These are phyloP conservation scores for Lochmaea crataegi DNA, from an alignment of 2,888 invertebrate species.

Conservation along the genomic window DNA sequence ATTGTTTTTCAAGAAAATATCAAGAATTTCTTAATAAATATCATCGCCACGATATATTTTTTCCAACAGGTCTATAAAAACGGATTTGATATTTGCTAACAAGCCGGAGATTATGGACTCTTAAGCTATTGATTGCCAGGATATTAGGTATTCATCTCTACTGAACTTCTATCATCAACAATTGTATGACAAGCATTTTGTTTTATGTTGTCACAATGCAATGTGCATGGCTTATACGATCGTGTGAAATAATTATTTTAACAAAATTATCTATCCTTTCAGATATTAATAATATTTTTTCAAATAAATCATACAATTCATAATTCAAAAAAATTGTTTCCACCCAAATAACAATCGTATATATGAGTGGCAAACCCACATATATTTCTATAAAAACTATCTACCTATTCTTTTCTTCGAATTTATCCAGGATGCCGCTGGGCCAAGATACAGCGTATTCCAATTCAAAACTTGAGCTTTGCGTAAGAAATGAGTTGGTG, in stretches of 20 bases:
- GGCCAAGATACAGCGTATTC: constrained; percentile 29
- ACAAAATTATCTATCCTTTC: too few species aligned
- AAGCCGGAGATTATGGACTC: constrained; percentile 45
- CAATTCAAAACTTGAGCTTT: constrained; percentile 28
- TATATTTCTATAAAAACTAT: constrained; percentile 19
- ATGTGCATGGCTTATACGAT: background rate
- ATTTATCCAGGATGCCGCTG: constrained; percentile 10
- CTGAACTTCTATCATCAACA: constrained; percentile 39
- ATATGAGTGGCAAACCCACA: background rate
- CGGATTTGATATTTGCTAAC: constrained; percentile 46
- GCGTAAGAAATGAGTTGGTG: constrained; percentile 30
- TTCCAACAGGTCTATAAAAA: constrained; percentile 33
- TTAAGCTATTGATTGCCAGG: constrained; percentile 47
- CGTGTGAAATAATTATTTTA: background rate
- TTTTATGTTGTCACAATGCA: background rate
- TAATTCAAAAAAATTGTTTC: background rate
- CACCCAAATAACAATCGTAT: background rate
- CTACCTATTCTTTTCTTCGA: constrained; percentile 5
- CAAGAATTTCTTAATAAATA: too few species aligned
- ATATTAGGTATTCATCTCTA: constrained; percentile 45
- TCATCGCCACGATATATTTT: constrained; percentile 3
- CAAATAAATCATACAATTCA: too few species aligned
- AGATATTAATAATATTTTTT: background rate
- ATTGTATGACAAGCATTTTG: constrained; percentile 24
- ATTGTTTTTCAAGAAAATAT: too few species aligned